A percentile compares a stretch with the other conserved stretches of the same genome.
Evolutionary conservation across 2,888 invertebrate genomes (phyloP).

Genomic region (Silvanus unidentatus): DNA sequence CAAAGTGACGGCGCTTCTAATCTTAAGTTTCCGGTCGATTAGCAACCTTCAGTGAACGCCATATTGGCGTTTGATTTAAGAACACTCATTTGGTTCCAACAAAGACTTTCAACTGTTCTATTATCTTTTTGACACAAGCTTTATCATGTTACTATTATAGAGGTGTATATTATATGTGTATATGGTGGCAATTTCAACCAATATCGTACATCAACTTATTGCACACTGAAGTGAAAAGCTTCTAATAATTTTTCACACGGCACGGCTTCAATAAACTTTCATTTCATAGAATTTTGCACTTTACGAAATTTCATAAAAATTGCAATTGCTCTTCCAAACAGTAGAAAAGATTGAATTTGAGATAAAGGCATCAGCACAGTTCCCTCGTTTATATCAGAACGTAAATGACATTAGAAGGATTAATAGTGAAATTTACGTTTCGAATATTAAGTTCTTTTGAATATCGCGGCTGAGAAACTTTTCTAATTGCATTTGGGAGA

Average conservation of each 20-base stretch:
- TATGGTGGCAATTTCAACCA: slow-evolving; percentile 36
- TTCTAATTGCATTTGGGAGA: too few species aligned
- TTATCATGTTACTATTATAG: slow-evolving; percentile 35
- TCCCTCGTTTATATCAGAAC: too few species aligned
- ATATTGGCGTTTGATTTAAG: slow-evolving; percentile 50
- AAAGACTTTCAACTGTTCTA: slow-evolving; percentile 46
- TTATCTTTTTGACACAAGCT: slow-evolving; percentile 44
- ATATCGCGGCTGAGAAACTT: too few species aligned
- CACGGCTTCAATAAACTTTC: slow-evolving; percentile 4
- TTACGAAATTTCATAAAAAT: too few species aligned
- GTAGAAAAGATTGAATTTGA: too few species aligned
- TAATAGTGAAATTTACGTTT: neutral
- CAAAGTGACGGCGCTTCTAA: slow-evolving; percentile 31
- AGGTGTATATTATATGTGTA: neutral
- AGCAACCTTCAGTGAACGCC: slow-evolving; percentile 45
- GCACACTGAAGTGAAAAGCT: slow-evolving; percentile 31
- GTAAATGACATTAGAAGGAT: slow-evolving; percentile 1
- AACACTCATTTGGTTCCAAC: slow-evolving; percentile 46
- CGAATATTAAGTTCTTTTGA: too few species aligned
- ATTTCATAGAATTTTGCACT: too few species aligned
- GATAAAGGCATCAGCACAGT: too few species aligned
- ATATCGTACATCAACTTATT: slow-evolving; percentile 37
- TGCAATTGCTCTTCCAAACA: too few species aligned
- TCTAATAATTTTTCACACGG: slow-evolving; percentile 28
- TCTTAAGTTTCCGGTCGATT: slow-evolving; percentile 48